Conservation (phyloP, 2,888 invertebrate species). For the Mimachlamys varia region DNA sequence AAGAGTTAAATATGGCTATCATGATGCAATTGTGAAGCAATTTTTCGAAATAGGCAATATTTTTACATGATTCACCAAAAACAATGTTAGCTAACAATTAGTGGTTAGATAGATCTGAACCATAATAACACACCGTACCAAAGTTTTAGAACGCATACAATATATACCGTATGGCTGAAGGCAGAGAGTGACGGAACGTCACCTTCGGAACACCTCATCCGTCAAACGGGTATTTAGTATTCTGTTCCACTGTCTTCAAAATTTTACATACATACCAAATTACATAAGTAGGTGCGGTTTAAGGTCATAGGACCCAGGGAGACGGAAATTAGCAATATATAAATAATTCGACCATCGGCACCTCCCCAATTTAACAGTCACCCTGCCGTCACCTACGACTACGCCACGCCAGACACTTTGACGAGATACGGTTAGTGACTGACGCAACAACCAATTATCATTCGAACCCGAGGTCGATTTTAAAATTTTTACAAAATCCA, state of each 20-base stretch:
- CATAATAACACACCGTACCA: background rate
- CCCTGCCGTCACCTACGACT: too few relatives aligned
- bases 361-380: too few relatives aligned
- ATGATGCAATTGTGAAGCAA: background rate
- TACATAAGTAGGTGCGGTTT: too few relatives aligned
- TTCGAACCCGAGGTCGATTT: too few relatives aligned
- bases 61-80: background rate
- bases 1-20: background rate
- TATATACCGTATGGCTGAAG: background rate
- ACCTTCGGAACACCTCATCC: constrained; percentile 28
- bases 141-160: background rate
- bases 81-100: background rate
- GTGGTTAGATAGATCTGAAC: background rate
- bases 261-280: too few relatives aligned
- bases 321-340: too few relatives aligned
- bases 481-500: too few relatives aligned
- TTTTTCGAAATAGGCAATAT: background rate
- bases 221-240: constrained; percentile 9
- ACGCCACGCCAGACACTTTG: too few relatives aligned
- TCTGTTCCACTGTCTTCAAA: background rate
- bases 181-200: constrained; percentile 22
- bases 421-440: too few relatives aligned
- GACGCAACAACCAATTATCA: too few relatives aligned
- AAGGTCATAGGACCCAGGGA: too few relatives aligned
- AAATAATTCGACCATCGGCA: too few relatives aligned